Conservation (phyloP, 35 echinoderm and acorn worm genomes). For the Acanthaster planci region DNA sequence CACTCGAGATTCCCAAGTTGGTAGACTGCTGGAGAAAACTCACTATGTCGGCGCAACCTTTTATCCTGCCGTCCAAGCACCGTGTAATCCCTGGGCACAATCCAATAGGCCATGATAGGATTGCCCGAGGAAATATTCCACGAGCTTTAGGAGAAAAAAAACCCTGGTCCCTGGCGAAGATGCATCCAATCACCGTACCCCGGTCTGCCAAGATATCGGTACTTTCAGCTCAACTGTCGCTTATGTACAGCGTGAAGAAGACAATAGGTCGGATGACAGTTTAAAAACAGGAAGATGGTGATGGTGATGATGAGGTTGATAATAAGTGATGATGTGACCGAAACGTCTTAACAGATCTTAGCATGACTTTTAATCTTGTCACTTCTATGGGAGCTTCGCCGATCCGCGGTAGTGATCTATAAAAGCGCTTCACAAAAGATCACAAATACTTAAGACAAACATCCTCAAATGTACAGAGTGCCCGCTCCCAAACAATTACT, state of each 20-base stretch:
- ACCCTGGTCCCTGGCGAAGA: too few species aligned
- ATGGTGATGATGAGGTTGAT: slow-evolving; percentile 9
- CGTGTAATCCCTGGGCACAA: slow-evolving; percentile 9
- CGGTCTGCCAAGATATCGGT: too few species aligned
- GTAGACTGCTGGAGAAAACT: neutral
- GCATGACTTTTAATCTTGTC: slow-evolving; percentile 11
- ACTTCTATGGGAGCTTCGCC: neutral
- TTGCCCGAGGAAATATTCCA: neutral
- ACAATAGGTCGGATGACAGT: too few species aligned
- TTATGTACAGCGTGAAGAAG: too few species aligned
- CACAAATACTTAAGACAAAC: too few species aligned
- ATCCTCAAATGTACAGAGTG: too few species aligned
- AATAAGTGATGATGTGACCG: neutral
- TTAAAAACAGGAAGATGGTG: too few species aligned
- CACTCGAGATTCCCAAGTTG: neutral
- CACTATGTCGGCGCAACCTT: neutral
- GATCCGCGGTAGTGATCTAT: too few species aligned
- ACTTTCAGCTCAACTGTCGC: too few species aligned
- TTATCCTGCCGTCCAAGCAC: neutral
- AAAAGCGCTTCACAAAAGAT: too few species aligned
- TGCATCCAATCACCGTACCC: neutral
- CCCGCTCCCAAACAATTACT: too few species aligned
- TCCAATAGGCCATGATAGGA: slow-evolving; percentile 18
- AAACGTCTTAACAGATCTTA: neutral
- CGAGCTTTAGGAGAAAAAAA: neutral